These are phyloP conservation scores for Pocillopora meandrina DNA, from an alignment of 92 coral and sea anemone species.

Conservation along the genomic window DNA sequence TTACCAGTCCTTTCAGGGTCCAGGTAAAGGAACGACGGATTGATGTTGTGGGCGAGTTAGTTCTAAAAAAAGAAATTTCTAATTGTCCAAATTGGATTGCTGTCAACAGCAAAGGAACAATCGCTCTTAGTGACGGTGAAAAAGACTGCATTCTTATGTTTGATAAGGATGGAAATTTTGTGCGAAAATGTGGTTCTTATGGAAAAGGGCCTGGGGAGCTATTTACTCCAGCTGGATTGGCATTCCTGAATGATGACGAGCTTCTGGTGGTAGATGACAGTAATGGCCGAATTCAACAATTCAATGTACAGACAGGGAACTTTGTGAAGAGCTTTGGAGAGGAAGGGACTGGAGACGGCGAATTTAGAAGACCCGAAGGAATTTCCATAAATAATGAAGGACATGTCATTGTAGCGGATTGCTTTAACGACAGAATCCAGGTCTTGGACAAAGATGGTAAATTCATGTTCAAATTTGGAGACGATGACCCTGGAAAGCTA, in stretches of 20 bases:
- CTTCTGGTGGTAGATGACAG: conserved; percentile 2
- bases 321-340: conserved; percentile 14
- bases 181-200: too few relatives aligned
- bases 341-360: neutral
- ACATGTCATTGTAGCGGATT: conserved; percentile 16
- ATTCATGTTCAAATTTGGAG: neutral
- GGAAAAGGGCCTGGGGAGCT: too few relatives aligned
- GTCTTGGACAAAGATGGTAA: conserved; percentile 3
- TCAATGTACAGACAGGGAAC: conserved; percentile 13
- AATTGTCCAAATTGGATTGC: neutral
- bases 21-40: too few relatives aligned
- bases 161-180: neutral
- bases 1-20: neutral
- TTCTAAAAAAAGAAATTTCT: neutral
- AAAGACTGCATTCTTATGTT: neutral
- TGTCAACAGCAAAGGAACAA: conserved; percentile 2
- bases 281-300: too few relatives aligned
- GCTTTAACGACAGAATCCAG: neutral
- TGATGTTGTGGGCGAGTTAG: neutral
- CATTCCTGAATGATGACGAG: neutral
- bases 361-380: neutral
- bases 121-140: neutral
- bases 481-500: neutral
- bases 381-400: conserved; percentile 22
- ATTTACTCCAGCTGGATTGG: neutral